Percentiles rank a stretch among this genome's conserved stretches.
Conservation (phyloP, 2,888 invertebrate species). For the Calliopum simillimum region DNA sequence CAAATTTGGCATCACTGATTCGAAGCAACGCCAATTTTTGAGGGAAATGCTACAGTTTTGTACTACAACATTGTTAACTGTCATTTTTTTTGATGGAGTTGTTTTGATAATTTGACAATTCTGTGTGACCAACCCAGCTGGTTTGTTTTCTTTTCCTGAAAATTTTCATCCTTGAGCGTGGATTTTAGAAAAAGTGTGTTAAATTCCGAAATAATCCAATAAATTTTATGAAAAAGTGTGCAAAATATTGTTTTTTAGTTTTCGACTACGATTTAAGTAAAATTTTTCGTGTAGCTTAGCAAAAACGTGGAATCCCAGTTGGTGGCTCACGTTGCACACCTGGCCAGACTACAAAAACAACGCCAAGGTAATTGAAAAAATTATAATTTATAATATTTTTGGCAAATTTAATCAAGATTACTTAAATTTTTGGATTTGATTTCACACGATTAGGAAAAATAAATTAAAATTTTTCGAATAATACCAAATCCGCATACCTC, state of each 20-base stretch:
- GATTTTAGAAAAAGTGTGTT: conserved; percentile 50
- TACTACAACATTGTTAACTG: conserved; percentile 47
- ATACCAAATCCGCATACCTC: conserved; percentile 55
- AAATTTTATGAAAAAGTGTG: conserved; percentile 45
- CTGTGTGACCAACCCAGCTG: conserved; percentile 52
- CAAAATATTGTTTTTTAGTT: conserved; percentile 23
- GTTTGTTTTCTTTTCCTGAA: conserved; percentile 57
- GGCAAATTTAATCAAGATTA: not conserved
- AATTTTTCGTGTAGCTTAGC: conserved; percentile 44
- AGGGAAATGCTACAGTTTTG: conserved; percentile 23
- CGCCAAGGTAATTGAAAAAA: conserved; percentile 39
- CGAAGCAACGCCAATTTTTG: conserved; percentile 51
- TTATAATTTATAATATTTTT: conserved; percentile 20
- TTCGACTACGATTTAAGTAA: conserved; percentile 45
- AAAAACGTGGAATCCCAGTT: conserved; percentile 54
- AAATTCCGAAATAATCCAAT: conserved; percentile 48
- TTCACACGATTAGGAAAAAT: conserved; percentile 14
- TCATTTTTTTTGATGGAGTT: conserved; percentile 62
- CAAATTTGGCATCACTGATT: conserved; percentile 23
- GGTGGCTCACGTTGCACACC: conserved; percentile 44
- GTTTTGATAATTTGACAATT: conserved; percentile 62
- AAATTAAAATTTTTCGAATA: conserved; percentile 32
- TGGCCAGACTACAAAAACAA: conserved; percentile 52
- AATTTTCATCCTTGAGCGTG: conserved; percentile 53
- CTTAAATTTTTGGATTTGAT: not conserved